Evolutionary conservation across 1,140 invertebrate genomes (phyloP).

Genomic region (Popillia japonica): DNA sequence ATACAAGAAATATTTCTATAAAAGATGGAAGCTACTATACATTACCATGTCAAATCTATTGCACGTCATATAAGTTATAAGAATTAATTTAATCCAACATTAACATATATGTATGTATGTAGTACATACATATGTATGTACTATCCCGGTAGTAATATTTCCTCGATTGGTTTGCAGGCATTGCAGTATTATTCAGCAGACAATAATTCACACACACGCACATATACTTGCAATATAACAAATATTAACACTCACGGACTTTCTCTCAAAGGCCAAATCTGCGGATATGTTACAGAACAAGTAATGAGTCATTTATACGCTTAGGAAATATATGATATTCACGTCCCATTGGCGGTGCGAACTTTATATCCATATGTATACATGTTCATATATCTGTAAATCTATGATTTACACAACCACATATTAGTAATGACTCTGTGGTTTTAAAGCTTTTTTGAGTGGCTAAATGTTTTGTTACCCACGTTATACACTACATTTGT

Average conservation of each 20-base stretch:
- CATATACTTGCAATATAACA: conserved; percentile 1
- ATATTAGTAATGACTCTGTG: no score
- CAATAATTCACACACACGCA: neutral
- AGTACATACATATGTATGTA: neutral
- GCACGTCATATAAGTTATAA: no score
- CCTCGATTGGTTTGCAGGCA: neutral
- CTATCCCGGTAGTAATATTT: neutral
- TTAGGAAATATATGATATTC: neutral
- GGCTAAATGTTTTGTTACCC: no score
- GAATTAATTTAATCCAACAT: neutral
- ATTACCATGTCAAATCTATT: no score
- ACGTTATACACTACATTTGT: no score
- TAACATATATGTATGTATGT: neutral
- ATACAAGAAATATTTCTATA: no score
- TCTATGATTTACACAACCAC: no score
- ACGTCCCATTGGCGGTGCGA: neutral
- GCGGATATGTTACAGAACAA: conserved; percentile 5
- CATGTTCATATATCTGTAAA: conserved; percentile 16
- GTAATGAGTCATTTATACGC: neutral
- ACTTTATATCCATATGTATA: conserved; percentile 8
- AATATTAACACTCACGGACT: conserved; percentile 1
- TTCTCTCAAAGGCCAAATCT: conserved; percentile 18
- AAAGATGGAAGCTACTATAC: no score
- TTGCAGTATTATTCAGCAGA: neutral
- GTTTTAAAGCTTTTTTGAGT: no score